Conservation (phyloP, 2,888 invertebrate species). For the Calliphora vomitoria region DNA sequence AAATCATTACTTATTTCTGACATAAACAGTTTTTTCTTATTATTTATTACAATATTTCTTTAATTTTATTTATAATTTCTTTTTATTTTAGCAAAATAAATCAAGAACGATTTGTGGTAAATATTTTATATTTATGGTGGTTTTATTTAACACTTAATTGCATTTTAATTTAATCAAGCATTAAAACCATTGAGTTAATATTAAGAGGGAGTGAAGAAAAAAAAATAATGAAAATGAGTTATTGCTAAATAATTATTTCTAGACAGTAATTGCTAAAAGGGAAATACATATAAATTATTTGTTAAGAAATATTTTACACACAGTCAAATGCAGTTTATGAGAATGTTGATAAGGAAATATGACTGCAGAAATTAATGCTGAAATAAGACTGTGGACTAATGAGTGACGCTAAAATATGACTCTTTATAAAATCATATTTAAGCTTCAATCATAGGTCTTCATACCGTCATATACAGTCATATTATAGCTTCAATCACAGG, state of each 20-base stretch:
- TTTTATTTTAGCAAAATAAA: not conserved
- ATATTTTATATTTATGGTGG: constrained; percentile 43
- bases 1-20: constrained; percentile 1
- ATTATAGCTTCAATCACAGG: no score
- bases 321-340: no score
- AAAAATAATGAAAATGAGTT: not conserved
- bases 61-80: constrained; percentile 1
- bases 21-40: constrained; percentile 4
- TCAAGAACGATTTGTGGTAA: constrained; percentile 15
- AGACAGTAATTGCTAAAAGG: not conserved
- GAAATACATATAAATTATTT: no score
- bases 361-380: no score
- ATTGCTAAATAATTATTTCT: constrained; percentile 28
- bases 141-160: constrained; percentile 49
- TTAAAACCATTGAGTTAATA: constrained; percentile 18
- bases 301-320: no score
- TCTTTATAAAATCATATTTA: no score
- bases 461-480: no score
- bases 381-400: no score
- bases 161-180: constrained; percentile 58
- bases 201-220: not conserved
- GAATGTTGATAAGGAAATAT: no score
- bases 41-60: not conserved
- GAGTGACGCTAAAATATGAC: no score
- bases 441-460: no score